Evolutionary conservation across 2,888 invertebrate genomes (phyloP).

Genomic region (Abrostola triplasia): DNA sequence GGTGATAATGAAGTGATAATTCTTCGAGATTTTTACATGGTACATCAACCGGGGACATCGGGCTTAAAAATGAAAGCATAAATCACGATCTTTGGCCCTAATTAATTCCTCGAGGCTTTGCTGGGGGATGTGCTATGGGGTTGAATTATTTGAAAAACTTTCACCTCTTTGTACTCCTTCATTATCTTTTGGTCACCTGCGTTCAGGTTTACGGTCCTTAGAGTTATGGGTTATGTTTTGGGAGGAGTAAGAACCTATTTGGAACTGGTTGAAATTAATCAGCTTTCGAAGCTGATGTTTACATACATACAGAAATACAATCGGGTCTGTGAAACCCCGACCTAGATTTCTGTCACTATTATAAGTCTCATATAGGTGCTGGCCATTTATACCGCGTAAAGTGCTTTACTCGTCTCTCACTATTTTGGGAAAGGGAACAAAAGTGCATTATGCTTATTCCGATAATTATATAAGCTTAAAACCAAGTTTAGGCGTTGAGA

Average conservation of each 20-base stretch:
- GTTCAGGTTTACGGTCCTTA: conserved; percentile 46
- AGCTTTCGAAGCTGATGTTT: no score
- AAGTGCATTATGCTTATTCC: no score
- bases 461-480: no score
- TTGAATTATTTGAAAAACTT: conserved; percentile 83
- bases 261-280: neutral
- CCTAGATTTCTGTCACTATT: no score
- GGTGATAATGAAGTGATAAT: conserved; percentile 19
- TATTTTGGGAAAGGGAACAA: no score
- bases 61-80: conserved; percentile 87
- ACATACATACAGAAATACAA: no score
- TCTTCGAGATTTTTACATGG: conserved; percentile 50
- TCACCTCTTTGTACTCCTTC: conserved; percentile 70
- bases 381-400: no score
- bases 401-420: no score
- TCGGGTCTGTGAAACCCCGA: no score
- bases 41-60: conserved; percentile 72
- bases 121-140: conserved; percentile 68
- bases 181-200: conserved; percentile 78
- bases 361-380: no score
- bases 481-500: no score
- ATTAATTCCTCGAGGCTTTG: conserved; percentile 86
- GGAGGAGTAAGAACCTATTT: neutral
- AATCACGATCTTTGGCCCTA: conserved; percentile 88
- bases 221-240: conserved; percentile 35